Percentiles rank a stretch among this genome's conserved stretches.
Evolutionary conservation across 2,113 vertebrate genomes (phyloP).

Genomic region (Gorilla gorilla): DNA sequence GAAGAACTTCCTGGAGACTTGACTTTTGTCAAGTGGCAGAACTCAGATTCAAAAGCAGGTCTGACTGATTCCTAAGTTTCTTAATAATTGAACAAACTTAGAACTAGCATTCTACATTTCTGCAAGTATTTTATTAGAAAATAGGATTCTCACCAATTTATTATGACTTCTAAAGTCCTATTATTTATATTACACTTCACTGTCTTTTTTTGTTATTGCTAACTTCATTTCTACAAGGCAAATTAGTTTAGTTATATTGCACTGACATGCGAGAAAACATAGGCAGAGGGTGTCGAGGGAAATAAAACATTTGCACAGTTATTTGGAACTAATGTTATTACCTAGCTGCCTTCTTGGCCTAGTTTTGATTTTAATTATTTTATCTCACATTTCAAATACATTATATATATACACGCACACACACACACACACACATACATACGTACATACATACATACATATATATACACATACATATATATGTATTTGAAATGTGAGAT

Average conservation of each 20-base stretch:
- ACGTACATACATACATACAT: too few relatives aligned
- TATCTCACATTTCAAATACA: neutral
- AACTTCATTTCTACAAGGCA: neutral
- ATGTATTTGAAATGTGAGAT: neutral
- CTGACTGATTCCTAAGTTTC: neutral
- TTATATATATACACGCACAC: neutral
- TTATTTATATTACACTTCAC: too few relatives aligned
- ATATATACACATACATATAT: neutral
- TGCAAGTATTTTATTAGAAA: neutral
- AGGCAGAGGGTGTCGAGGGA: neutral
- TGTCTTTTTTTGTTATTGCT: neutral
- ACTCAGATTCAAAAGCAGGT: neutral
- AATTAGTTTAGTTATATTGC: neutral
- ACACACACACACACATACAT: neutral
- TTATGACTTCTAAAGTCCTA: neutral
- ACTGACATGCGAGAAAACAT: neutral
- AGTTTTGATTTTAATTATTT: neutral
- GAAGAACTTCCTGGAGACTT: neutral
- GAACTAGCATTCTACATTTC: neutral
- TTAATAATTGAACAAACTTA: neutral
- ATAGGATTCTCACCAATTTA: neutral
- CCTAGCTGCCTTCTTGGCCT: neutral
- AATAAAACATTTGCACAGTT: neutral
- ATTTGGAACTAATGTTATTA: neutral
- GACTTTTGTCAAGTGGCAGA: neutral